These are phyloP conservation scores for Trichechus manatus DNA, from an alignment of 2,113 vertebrate genomes.

Conservation along the genomic window DNA sequence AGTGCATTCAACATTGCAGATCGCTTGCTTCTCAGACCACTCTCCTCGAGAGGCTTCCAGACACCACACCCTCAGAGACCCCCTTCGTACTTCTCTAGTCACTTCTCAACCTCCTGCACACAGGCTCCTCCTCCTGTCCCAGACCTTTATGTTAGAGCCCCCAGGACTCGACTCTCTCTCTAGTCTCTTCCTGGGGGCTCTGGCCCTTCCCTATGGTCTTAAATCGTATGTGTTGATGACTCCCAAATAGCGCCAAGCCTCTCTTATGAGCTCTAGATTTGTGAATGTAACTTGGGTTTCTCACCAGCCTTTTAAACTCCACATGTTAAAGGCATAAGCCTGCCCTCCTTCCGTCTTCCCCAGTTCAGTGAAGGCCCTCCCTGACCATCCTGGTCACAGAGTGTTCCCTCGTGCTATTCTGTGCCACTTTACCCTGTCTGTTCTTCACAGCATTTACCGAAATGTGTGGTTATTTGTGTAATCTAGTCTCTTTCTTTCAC, in stretches of 20 bases:
- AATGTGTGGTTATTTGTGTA: background rate
- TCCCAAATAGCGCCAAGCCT: background rate
- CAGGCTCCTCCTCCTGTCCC: background rate
- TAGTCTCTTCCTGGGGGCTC: background rate
- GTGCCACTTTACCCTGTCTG: background rate
- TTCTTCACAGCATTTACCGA: background rate
- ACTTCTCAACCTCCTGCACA: background rate
- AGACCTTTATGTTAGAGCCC: background rate
- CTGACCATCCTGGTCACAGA: background rate
- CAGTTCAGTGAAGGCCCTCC: background rate
- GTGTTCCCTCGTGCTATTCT: background rate
- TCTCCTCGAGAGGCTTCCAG: background rate
- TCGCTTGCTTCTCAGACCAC: background rate
- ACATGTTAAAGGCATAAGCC: accelerated
- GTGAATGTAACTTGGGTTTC: background rate
- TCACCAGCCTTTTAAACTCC: background rate
- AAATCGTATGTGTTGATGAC: background rate
- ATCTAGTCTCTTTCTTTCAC: background rate
- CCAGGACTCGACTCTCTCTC: background rate
- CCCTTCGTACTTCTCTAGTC: background rate
- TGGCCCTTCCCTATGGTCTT: background rate
- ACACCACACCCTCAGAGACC: background rate
- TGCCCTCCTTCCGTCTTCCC: background rate
- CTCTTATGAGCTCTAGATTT: background rate
- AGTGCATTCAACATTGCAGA: background rate